phyloP scores from a whole-genome alignment of 2,888 invertebrate genomes.

The Meiosimyza decipiens region DNA sequence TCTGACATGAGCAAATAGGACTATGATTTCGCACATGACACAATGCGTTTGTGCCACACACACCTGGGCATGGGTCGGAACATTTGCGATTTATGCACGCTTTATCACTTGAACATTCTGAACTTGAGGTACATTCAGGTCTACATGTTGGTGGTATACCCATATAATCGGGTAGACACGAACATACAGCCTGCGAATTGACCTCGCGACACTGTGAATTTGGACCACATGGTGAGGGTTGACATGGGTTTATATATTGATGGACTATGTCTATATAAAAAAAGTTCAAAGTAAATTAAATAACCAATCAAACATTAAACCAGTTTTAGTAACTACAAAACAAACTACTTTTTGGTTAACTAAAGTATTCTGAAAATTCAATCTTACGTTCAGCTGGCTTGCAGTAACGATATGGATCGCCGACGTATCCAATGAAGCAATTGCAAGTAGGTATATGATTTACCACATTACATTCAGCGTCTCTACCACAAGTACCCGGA shows the following conservation, averaged over 20 bases:
- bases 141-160: slow-evolving; percentile 78
- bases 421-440: slow-evolving; percentile 74
- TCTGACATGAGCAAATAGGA: slow-evolving; percentile 79
- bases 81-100: slow-evolving; percentile 81
- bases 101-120: slow-evolving; percentile 74
- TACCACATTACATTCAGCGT: slow-evolving; percentile 77
- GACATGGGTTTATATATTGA: slow-evolving; percentile 67
- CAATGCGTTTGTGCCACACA: slow-evolving; percentile 77
- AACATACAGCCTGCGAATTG: slow-evolving; percentile 77
- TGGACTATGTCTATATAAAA: slow-evolving; percentile 62
- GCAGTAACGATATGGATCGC: slow-evolving; percentile 72
- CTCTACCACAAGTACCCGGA: slow-evolving; percentile 79
- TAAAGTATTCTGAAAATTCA: slow-evolving; percentile 41
- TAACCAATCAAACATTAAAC: slow-evolving; percentile 48
- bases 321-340: slow-evolving; percentile 52
- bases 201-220: slow-evolving; percentile 79
- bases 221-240: slow-evolving; percentile 78
- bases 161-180: slow-evolving; percentile 76
- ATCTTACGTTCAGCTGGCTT: slow-evolving; percentile 64
- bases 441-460: slow-evolving; percentile 78
- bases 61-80: slow-evolving; percentile 79
- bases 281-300: slow-evolving; percentile 71
- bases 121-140: slow-evolving; percentile 79
- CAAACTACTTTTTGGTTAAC: slow-evolving; percentile 35
- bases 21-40: slow-evolving; percentile 83